These are phyloP conservation scores for Atherinosoma microstoma DNA, from an alignment of 2,797 vertebrate species.

Conservation along the genomic window DNA sequence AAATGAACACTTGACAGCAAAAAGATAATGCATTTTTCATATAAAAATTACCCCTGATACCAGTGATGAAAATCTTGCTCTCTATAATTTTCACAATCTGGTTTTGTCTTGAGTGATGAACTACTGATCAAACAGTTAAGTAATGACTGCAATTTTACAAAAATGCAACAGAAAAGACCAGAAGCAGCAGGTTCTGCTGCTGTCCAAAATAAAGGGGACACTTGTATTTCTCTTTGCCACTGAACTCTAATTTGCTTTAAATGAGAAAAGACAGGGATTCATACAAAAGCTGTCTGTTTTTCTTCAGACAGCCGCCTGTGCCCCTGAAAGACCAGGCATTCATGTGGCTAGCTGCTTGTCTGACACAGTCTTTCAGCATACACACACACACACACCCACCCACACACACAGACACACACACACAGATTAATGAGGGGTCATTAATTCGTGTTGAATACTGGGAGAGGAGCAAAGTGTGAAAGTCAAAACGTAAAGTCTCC, in stretches of 20 bases:
- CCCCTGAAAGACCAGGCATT: conserved; percentile 91
- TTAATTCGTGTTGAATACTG: conserved; percentile 91
- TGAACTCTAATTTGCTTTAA: conserved; percentile 95
- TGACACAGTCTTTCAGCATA: conserved; percentile 52
- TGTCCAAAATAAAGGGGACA: conserved; percentile 84
- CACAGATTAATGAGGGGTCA: conserved; percentile 88
- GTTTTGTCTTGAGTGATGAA: conserved; percentile 59
- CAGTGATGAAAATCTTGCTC: conserved; percentile 26
- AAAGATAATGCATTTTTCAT: conserved; percentile 40
- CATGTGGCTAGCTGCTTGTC: conserved; percentile 81
- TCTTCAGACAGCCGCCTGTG: conserved; percentile 87
- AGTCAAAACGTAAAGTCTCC: conserved; percentile 85
- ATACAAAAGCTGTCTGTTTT: conserved; percentile 95
- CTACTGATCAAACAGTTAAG: conserved; percentile 54
- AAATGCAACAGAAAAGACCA: conserved; percentile 79
- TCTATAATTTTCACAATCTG: conserved; percentile 55
- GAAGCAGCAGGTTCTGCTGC: conserved; percentile 84
- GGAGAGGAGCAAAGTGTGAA: conserved; percentile 90
- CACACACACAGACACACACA: conserved; percentile 50
- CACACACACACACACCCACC: conserved; percentile 77
- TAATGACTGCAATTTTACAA: conserved; percentile 79
- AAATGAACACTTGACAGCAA: conserved; percentile 36
- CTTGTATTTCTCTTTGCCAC: conserved; percentile 88
- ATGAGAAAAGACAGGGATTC: conserved; percentile 94
- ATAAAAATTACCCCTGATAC: conserved; percentile 41